Percentiles rank a stretch among this genome's conserved stretches.
Evolutionary conservation across 2,888 invertebrate genomes (phyloP).

Genomic region (Machimus rusticus): DNA sequence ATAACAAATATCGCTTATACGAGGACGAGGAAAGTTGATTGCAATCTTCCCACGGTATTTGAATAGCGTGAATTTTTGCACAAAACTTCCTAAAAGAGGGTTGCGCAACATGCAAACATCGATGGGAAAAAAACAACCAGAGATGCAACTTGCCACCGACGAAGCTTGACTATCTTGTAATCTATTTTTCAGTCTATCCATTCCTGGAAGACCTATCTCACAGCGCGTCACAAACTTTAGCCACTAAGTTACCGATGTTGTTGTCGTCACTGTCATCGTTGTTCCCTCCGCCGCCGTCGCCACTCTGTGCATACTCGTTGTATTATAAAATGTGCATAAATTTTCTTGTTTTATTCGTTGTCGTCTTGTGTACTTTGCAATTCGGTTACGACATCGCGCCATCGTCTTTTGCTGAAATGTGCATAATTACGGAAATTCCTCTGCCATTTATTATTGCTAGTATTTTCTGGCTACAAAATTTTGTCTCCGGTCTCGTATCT

Average conservation of each 20-base stretch:
- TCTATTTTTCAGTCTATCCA: neutral
- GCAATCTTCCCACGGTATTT: neutral
- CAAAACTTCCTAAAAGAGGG: neutral
- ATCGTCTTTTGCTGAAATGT: neutral
- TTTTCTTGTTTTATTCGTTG: neutral
- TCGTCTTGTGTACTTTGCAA: neutral
- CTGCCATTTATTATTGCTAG: neutral
- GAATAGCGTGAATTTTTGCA: neutral
- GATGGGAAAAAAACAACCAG: neutral
- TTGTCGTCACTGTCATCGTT: neutral
- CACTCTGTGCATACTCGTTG: neutral
- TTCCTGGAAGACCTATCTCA: neutral
- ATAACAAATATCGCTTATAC: neutral
- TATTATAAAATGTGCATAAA: constrained; percentile 10
- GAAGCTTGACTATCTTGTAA: neutral
- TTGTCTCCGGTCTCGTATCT: neutral
- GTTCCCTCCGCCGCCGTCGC: neutral
- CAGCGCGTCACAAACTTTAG: neutral
- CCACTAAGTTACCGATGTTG: neutral
- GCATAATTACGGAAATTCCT: constrained; percentile 19
- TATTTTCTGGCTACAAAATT: neutral
- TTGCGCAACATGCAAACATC: neutral
- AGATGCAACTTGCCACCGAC: neutral
- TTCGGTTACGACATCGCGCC: constrained; percentile 6
- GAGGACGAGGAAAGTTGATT: neutral